A percentile compares a stretch with the other conserved stretches of the same genome.
These are phyloP conservation scores for Calidris pugnax DNA, from an alignment of 2,113 vertebrate genomes.

Conservation along the genomic window DNA sequence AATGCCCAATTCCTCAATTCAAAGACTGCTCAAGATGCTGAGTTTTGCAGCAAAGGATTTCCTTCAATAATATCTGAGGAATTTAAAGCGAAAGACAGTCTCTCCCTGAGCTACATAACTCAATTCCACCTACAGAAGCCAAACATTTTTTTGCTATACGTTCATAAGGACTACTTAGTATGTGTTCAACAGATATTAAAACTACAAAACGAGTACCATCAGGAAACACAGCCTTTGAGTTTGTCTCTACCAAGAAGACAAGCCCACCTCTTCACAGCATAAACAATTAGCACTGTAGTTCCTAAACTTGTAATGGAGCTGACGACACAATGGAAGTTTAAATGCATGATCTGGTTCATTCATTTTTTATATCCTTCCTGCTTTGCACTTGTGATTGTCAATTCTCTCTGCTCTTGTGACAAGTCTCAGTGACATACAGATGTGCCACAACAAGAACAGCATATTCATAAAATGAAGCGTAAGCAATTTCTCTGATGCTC, in stretches of 20 bases:
- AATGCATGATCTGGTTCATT: slow-evolving; percentile 49
- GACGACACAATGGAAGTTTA: neutral
- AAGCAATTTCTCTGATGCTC: neutral
- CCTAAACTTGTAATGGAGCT: neutral
- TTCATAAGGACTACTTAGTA: neutral
- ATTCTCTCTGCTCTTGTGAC: neutral
- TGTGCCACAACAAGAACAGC: neutral
- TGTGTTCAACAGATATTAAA: neutral
- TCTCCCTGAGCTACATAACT: neutral
- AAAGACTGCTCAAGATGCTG: neutral
- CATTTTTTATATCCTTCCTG: slow-evolving; percentile 53
- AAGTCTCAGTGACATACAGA: neutral
- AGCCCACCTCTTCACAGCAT: neutral
- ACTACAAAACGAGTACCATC: neutral
- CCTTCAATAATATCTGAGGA: neutral
- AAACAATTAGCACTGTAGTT: neutral
- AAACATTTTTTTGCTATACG: neutral
- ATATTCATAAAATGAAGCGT: neutral
- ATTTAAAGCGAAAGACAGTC: neutral
- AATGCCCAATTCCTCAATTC: neutral
- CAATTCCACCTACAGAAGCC: neutral
- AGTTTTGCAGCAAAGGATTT: neutral
- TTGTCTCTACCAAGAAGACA: neutral
- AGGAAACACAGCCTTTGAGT: neutral
- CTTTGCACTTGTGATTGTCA: slow-evolving; percentile 13